A percentile compares a stretch with the other conserved stretches of the same genome.
Evolutionary conservation across 2,797 vertebrate genomes (phyloP).

Genomic region (Pseudochromis fuscus): DNA sequence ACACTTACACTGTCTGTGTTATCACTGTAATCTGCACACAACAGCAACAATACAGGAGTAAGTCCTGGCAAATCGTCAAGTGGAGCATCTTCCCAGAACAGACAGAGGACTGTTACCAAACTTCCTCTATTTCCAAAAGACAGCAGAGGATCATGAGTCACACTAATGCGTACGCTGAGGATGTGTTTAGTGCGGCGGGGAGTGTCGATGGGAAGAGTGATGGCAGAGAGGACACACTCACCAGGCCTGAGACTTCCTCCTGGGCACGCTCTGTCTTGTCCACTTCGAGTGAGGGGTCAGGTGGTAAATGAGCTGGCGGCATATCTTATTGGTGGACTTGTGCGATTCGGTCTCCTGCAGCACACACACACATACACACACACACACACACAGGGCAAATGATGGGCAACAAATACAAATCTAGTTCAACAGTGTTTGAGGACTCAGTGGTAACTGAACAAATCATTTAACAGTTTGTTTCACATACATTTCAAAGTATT

Average conservation of each 20-base stretch:
- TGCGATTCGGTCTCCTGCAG: constrained; percentile 87
- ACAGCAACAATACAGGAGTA: neutral
- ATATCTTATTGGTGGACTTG: constrained; percentile 92
- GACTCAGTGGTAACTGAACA: neutral
- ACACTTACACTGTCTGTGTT: neutral
- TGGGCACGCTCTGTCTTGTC: constrained; percentile 84
- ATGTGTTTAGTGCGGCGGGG: constrained; percentile 11
- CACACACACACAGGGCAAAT: neutral
- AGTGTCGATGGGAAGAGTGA: constrained; percentile 11
- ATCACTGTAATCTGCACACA: neutral
- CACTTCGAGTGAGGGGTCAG: constrained; percentile 91
- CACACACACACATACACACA: constrained; percentile 20
- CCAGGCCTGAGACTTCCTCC: constrained; percentile 89
- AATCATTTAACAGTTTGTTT: neutral
- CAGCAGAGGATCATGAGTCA: constrained; percentile 15
- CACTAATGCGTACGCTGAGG: neutral
- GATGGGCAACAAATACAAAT: neutral
- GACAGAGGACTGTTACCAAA: constrained; percentile 3
- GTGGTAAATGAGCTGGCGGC: constrained; percentile 93
- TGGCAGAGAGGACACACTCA: constrained; percentile 78
- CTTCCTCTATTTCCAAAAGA: constrained; percentile 6
- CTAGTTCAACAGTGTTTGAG: neutral
- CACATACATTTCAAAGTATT: too few relatives aligned
- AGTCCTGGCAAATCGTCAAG: neutral
- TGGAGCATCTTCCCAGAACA: constrained; percentile 1